Evolutionary conservation across 2,113 vertebrate genomes (phyloP), one percentile per base, ranked within the genome.

Genomic region (Stictonetta naevosa): DNA sequence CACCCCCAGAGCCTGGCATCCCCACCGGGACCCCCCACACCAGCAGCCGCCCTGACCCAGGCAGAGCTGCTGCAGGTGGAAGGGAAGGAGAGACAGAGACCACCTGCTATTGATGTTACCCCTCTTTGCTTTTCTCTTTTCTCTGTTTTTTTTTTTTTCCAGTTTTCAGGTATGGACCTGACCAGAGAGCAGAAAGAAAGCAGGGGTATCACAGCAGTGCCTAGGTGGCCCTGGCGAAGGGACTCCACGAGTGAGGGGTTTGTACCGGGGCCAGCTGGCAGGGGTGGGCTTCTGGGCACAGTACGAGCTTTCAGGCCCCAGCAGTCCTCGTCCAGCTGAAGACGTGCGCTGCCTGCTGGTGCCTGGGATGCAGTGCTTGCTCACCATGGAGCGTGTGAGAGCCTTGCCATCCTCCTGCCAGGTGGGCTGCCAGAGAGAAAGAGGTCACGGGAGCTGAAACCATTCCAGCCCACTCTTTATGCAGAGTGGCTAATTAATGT

Each of bases 151-250:
- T 25, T 18, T 46, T 46, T 21, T 25, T 11, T 17, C 36, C 13
- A 7, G 28, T 75, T 68, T 79, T 29, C 53, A 38, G 42, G 42
- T 29, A 40, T 46, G 74, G 71, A 69, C 21, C 8, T 9, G 33
- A 75, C 23, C 0, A 3, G 36, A 88, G 25, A 6, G 17, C 46
- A 62, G 5, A n/a, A 55, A 62, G 5, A 31, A 55, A 78, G 56
- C 69, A 4, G 0, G 52, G 66, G 53, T 46, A 62, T 31, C 0
- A 10, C 62, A 40, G 83, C 26, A 72, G 42, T 44, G 33, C 29
- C 8, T 21, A 3, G 12, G 3, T 0, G 0, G 11, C 52, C 46
- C 1, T 28, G 62, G 44, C 33, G 69, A 60, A 1, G 11, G 50
- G 26, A 66, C n/a, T 87, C 31, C 53, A 59, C 2, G 20, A 12